Conservation (phyloP, 2,888 invertebrate species). For the Tenthredo notha region DNA sequence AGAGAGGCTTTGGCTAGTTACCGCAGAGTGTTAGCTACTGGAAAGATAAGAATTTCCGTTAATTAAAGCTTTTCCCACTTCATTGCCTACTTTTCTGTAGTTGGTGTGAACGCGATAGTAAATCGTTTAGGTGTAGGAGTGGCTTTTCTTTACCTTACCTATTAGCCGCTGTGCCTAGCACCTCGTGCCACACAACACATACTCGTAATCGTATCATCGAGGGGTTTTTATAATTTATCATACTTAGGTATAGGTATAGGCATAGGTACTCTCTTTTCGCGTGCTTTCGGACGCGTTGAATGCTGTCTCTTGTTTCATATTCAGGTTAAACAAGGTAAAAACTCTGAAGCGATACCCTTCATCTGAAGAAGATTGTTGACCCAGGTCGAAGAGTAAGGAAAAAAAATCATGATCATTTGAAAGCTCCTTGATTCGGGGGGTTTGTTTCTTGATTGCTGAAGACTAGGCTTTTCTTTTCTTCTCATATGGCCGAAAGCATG, state of each 20-base stretch:
- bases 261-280: not conserved
- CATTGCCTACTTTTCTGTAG: not conserved
- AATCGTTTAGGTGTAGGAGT: constrained; percentile 10
- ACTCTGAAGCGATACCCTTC: not conserved
- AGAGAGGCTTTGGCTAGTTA: not conserved
- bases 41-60: constrained; percentile 29
- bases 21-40: not conserved
- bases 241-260: not conserved
- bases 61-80: constrained; percentile 18
- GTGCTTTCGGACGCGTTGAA: not conserved
- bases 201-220: not conserved
- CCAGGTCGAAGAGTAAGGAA: not conserved
- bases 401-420: constrained; percentile 16
- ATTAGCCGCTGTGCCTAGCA: not conserved
- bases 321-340: not conserved
- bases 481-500: not conserved
- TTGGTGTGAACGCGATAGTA: not conserved
- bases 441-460: constrained; percentile 20
- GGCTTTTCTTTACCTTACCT: constrained; percentile 2
- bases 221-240: not conserved
- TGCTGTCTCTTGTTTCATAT: not conserved
- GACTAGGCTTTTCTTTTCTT: not conserved
- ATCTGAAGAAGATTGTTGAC: constrained; percentile 18
- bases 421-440: constrained; percentile 6
- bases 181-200: not conserved